Conservation (phyloP, 1,140 invertebrate genomes). For the Aphis craccivora region DNA sequence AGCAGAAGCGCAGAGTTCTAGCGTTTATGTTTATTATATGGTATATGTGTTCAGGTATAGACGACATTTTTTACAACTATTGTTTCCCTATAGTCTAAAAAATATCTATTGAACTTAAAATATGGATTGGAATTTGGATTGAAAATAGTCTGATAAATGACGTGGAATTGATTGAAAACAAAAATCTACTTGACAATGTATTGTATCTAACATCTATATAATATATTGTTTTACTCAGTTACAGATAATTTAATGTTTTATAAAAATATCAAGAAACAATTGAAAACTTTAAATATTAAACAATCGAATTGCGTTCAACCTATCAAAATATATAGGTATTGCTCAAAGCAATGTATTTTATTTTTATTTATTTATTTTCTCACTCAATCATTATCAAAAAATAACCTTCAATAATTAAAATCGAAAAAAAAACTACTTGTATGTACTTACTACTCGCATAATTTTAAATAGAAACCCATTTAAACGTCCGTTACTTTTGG, state of each 20-base stretch:
- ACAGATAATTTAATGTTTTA: no score
- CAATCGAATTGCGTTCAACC: no score
- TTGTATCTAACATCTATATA: not conserved
- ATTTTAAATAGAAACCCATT: not conserved
- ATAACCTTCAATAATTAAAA: not conserved
- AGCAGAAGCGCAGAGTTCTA: not conserved
- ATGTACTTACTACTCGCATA: not conserved
- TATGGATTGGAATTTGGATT: not conserved
- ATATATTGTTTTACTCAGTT: not conserved
- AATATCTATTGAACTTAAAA: not conserved
- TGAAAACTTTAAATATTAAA: no score
- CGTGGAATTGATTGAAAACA: not conserved
- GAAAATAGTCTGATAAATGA: not conserved
- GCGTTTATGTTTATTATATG: not conserved
- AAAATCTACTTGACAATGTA: not conserved
- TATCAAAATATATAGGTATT: no score
- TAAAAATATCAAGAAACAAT: no score
- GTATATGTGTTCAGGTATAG: no score
- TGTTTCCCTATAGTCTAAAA: not conserved
- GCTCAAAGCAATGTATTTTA: no score
- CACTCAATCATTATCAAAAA: no score
- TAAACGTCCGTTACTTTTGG: not conserved
- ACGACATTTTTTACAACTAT: no score
- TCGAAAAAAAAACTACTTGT: not conserved
- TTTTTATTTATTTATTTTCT: no score